Conservation (phyloP, 2,797 vertebrate genomes). For the Pseudochirops corinnae region DNA sequence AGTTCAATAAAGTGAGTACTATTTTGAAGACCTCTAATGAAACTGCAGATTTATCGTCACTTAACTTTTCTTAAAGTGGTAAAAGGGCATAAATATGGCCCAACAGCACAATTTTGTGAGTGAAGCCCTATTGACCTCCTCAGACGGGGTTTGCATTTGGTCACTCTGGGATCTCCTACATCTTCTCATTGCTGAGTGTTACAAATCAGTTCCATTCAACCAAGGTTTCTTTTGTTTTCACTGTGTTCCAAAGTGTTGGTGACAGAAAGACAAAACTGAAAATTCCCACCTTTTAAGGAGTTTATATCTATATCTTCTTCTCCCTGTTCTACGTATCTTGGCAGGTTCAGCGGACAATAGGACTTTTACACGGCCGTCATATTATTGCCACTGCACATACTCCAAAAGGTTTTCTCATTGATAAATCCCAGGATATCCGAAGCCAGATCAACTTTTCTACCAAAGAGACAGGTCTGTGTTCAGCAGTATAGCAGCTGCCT, state of each 20-base stretch:
- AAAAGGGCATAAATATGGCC: not conserved
- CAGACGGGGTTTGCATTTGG: not conserved
- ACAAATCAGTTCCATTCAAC: not conserved
- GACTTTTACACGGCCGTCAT: conserved; percentile 87
- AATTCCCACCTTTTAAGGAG: conserved; percentile 22
- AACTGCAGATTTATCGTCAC: not conserved
- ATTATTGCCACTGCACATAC: conserved; percentile 89
- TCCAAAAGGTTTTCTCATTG: conserved; percentile 88
- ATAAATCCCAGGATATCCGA: conserved; percentile 83
- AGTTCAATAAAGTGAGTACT: not conserved
- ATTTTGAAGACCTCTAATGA: not conserved
- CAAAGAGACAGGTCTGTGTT: conserved; percentile 89
- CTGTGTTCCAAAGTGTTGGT: not conserved
- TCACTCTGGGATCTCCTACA: not conserved
- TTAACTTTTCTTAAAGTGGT: not conserved
- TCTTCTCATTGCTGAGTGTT: not conserved
- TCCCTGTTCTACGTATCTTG: conserved; percentile 53
- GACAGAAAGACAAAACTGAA: not conserved
- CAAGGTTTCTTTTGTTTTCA: not conserved
- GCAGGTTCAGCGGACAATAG: conserved; percentile 93
- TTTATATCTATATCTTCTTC: not conserved
- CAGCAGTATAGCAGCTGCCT: not conserved
- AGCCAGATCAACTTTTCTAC: conserved; percentile 93
- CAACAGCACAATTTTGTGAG: not conserved
- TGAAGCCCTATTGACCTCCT: not conserved